Evolutionary conservation across 2,113 vertebrate species (phyloP), one percentile per base, ranked within the genome.

Genomic region (Clupea harengus): DNA sequence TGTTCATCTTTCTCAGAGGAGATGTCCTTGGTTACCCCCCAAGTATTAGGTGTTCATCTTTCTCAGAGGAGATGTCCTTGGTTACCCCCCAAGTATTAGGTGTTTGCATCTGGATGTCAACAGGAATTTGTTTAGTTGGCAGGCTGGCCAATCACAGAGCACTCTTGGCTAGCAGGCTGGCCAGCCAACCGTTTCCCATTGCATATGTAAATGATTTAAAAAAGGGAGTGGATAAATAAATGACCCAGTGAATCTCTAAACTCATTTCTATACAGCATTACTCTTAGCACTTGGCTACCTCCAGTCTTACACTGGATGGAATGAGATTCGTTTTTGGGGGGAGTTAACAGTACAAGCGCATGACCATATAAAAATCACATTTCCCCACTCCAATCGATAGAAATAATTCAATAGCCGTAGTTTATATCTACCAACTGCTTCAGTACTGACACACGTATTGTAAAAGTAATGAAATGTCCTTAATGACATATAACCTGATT

Each of bases 51-150:
- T 82, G 84, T 54, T 45, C 49, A 32, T 72, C 20, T 81, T 86
- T 75, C 6, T 46, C 64, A 15, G 81, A 82, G 80, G 11, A 82
- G 72, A 86, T 81, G 81, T 57, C 81, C 84, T 82, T 83, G 84
- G 81, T 88, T 85, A 83, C 64, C 67, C 84, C 57, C 45, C n/a
- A 44, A n/a, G 89, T 84, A 86, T 86, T 78, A 84, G 47, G 49
- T 82, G 84, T 54, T 45, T 6, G 45, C 20, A 20, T 46, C 13
- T 44, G 52, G 6, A 25, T 25, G 25, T 82, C 78, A 17, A 47
- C 64, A 78, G 28, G 28, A 32, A 78, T 32, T 78, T 15, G 25
- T 4, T 39, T 13, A 2, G 39, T 2, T 39, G 39, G 39, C 39
- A 39, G 39, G 39, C 39, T 39, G 39, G 39, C 39, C 39, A 39